These are phyloP conservation scores for Piaya cayana DNA, from an alignment of 2,113 vertebrate genomes.

Conservation along the genomic window DNA sequence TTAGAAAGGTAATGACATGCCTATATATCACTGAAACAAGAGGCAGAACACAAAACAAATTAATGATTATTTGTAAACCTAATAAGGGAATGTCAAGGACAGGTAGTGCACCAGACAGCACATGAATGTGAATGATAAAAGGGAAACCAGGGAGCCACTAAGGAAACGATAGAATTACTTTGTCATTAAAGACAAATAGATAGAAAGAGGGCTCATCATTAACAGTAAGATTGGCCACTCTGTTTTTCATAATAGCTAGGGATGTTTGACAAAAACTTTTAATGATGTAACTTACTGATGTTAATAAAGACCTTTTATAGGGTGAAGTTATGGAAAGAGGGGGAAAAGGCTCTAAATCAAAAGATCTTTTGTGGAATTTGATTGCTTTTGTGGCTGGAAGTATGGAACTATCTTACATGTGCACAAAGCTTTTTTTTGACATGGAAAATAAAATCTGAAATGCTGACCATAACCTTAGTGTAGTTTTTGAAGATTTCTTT, in stretches of 20 bases:
- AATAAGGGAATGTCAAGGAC: conserved; percentile 64
- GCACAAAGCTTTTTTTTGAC: neutral
- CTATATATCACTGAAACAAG: conserved; percentile 68
- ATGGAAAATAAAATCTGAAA: neutral
- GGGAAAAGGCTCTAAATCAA: neutral
- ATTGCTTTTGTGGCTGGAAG: neutral
- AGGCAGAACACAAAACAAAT: conserved; percentile 63
- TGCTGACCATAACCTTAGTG: neutral
- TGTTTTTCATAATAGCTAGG: neutral
- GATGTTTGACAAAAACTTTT: neutral
- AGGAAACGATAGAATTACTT: neutral
- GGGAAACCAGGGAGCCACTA: neutral
- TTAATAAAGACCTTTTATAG: neutral
- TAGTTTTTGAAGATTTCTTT: neutral
- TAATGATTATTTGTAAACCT: conserved; percentile 72
- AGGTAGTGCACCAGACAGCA: neutral
- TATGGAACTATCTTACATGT: neutral
- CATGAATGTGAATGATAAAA: conserved; percentile 49
- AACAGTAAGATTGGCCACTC: neutral
- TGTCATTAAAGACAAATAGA: neutral
- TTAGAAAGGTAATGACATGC: conserved; percentile 53
- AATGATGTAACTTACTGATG: neutral
- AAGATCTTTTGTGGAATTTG: neutral
- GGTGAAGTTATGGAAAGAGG: neutral
- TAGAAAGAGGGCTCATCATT: neutral